These are phyloP conservation scores for Halocynthia roretzi DNA, from an alignment of 23 tunicate species.

Conservation along the genomic window DNA sequence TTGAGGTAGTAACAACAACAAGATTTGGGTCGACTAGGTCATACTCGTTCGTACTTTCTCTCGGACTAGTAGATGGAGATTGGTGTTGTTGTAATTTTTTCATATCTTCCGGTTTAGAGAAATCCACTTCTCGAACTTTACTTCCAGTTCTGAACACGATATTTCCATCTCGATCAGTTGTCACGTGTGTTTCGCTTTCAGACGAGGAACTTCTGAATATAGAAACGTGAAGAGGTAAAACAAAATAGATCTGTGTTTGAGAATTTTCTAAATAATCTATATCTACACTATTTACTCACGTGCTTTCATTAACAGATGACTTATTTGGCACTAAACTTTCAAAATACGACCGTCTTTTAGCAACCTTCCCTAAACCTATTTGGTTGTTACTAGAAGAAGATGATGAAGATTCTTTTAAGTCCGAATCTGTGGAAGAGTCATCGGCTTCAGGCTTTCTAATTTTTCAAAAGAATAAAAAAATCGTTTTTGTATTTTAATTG, in stretches of 20 bases:
- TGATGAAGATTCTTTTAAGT: conserved; percentile 12
- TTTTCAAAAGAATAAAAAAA: too few relatives aligned
- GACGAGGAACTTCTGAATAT: background rate
- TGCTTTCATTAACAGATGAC: background rate
- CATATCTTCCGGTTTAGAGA: conserved; percentile 19
- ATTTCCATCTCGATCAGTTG: conserved; percentile 24
- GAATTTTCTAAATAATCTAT: background rate
- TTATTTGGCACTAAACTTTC: conserved; percentile 10
- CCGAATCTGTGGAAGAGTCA: conserved; percentile 11
- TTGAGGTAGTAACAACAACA: background rate
- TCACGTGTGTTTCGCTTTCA: background rate
- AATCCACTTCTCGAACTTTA: conserved; percentile 15
- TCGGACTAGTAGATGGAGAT: background rate
- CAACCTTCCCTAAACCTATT: background rate
- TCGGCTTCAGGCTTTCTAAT: too few relatives aligned
- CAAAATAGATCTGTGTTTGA: too few relatives aligned
- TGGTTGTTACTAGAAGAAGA: conserved; percentile 9
- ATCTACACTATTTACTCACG: background rate
- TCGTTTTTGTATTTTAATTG: too few relatives aligned
- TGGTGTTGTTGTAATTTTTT: conserved; percentile 7
- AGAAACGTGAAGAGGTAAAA: background rate
- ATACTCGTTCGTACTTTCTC: background rate
- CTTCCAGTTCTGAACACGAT: conserved; percentile 3
- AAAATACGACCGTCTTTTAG: conserved; percentile 10
- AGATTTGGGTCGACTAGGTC: background rate